Evolutionary conservation across 2,888 invertebrate genomes (phyloP), one percentile per base, ranked within the genome.

Genomic region (Drosophila fulvimacula): DNA sequence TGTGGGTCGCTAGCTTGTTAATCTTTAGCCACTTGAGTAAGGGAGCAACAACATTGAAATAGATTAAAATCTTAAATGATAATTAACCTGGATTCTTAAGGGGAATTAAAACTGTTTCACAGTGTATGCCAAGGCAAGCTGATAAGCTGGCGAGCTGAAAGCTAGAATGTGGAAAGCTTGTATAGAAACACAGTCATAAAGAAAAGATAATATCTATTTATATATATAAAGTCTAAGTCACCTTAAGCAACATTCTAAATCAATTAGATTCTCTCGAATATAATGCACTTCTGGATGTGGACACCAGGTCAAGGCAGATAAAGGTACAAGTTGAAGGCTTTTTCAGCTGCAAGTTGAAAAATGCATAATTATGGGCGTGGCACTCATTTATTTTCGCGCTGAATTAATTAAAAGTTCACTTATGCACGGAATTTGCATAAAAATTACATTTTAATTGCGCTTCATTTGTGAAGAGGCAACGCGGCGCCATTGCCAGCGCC

Each of bases 321-420:
- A 68, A 74, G 65, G 62, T 71, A 56, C 76, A 79, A 64, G 59
- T 51, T 65, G 61, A 77, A 51, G 72, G 38, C 52, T 48, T 57
- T 36, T 41, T 21, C 41, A 24, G 41, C 39, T 58, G 63, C 44
- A 24, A 21, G 38, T 11, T 21, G 42, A 11, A 46, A 65, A 69
- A 58, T 74, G 68, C 89, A 85, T 89, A 86, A 89, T 87, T 84
- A 78, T 84, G 76, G 73, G 74, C 71, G 65, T 72, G 77, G 67
- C 73, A 79, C 82, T 84, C 82, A 89, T 89, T 87, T 81, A 85
- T 77, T 84, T 87, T 82, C 59, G 64, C 79, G 74, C 86, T 76
- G 86, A 89, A 87, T 87, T 87, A 89, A 87, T 87, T 88, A 89
- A 89, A 89, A 89, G 85, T 88, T 89, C 89, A 87, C 86, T 87